phyloP scores from a whole-genome alignment of 2,113 vertebrate genomes.

The Tympanuchus pallidicinctus region DNA sequence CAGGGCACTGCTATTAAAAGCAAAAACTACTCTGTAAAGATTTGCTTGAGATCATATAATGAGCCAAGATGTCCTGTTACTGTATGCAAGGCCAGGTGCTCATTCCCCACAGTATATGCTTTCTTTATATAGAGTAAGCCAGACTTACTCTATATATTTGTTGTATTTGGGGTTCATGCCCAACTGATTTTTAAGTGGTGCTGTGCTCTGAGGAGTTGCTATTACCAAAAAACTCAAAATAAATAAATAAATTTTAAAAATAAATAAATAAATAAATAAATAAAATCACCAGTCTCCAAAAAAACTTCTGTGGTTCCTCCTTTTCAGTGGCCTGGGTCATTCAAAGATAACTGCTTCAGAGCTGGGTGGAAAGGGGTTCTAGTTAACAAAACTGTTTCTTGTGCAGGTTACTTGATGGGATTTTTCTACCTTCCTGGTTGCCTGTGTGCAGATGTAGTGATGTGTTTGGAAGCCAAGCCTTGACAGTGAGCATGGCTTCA shows the following conservation, averaged over 20 bases:
- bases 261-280: too few species aligned
- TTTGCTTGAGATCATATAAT: neutral
- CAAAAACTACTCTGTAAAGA: too few species aligned
- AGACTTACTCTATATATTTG: neutral
- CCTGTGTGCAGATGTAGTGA: neutral
- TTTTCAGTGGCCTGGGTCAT: neutral
- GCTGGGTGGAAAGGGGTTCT: neutral
- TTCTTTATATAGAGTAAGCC: neutral
- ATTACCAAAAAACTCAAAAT: neutral
- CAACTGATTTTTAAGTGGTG: neutral
- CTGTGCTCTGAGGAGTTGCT: neutral
- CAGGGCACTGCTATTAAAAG: neutral
- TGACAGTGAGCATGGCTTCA: neutral
- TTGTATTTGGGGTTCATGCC: neutral
- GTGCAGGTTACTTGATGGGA: neutral
- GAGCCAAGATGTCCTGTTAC: neutral
- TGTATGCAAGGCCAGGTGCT: neutral
- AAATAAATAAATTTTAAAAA: too few species aligned
- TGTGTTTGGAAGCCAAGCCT: neutral
- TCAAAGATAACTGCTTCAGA: neutral
- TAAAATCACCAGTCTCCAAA: neutral
- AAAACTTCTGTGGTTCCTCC: too few species aligned
- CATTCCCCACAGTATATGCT: rapidly evolving
- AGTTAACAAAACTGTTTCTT: neutral
- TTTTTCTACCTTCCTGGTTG: neutral